phyloP scores from a whole-genome alignment of 2,113 vertebrate genomes.

The Aspiorhynchus laticeps region DNA sequence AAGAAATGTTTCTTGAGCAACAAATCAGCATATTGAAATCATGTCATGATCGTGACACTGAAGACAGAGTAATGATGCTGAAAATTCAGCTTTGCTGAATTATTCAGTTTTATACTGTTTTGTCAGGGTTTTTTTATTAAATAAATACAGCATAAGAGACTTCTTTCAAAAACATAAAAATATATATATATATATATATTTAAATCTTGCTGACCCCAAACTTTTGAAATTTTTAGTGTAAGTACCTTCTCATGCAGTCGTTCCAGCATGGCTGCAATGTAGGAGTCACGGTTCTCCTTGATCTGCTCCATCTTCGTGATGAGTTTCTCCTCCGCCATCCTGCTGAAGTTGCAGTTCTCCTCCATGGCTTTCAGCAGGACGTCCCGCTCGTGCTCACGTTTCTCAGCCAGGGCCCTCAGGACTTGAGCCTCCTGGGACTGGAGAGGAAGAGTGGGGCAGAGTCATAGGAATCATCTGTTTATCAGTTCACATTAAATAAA shows the following conservation, averaged over 20 bases:
- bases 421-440: slow-evolving; percentile 86
- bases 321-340: slow-evolving; percentile 83
- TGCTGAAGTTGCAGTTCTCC: slow-evolving; percentile 90
- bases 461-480: background rate
- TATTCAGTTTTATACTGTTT: background rate
- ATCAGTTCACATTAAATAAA: background rate
- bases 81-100: background rate
- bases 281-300: slow-evolving; percentile 85
- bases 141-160: background rate
- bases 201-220: background rate
- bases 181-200: too few relatives aligned
- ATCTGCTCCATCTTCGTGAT: slow-evolving; percentile 86
- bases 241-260: slow-evolving; percentile 86
- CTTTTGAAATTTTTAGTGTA: background rate
- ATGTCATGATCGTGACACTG: background rate
- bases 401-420: slow-evolving; percentile 84
- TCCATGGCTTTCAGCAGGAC: slow-evolving; percentile 89
- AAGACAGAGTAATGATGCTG: background rate
- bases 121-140: too few relatives aligned
- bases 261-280: slow-evolving; percentile 83
- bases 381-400: slow-evolving; percentile 83
- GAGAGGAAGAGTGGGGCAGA: background rate
- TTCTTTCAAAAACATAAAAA: background rate
- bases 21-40: background rate
- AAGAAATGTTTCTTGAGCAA: background rate